Percentiles rank a stretch among this genome's conserved stretches.
Conservation (phyloP, 2,888 invertebrate genomes). For the Hofmannophila pseudospretella region DNA sequence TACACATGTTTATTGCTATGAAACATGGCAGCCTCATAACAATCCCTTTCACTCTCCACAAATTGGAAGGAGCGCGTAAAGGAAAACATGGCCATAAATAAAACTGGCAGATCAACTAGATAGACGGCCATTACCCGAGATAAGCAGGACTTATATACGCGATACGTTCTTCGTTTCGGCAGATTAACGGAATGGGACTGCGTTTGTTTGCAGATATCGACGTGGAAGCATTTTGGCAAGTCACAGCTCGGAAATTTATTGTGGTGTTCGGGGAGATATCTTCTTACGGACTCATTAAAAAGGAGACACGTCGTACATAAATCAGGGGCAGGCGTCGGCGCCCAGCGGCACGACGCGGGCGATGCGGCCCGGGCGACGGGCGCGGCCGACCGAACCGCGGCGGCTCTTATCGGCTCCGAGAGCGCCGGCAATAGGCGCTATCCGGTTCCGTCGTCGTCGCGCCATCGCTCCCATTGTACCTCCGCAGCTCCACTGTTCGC, state of each 20-base stretch:
- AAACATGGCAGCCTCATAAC: constrained; percentile 75
- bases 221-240: constrained; percentile 65
- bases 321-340: constrained; percentile 59
- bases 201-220: constrained; percentile 75
- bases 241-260: constrained; percentile 70
- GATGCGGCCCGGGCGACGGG: constrained; percentile 43
- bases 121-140: constrained; percentile 74
- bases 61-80: constrained; percentile 76
- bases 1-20: constrained; percentile 76
- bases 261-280: constrained; percentile 70
- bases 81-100: constrained; percentile 77
- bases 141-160: constrained; percentile 73
- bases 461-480: constrained; percentile 55
- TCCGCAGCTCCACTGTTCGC: constrained; percentile 21
- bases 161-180: constrained; percentile 62
- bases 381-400: constrained; percentile 63
- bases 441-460: constrained; percentile 70
- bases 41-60: constrained; percentile 77
- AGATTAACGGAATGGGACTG: constrained; percentile 70
- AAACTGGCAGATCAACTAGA: constrained; percentile 76
- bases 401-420: constrained; percentile 61
- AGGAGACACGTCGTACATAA: constrained; percentile 77
- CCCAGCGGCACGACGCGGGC: constrained; percentile 16
- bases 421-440: constrained; percentile 74
- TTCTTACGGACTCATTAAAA: constrained; percentile 77